Evolutionary conservation across 2,797 vertebrate genomes (phyloP).

Genomic region (Apogon talboti): DNA sequence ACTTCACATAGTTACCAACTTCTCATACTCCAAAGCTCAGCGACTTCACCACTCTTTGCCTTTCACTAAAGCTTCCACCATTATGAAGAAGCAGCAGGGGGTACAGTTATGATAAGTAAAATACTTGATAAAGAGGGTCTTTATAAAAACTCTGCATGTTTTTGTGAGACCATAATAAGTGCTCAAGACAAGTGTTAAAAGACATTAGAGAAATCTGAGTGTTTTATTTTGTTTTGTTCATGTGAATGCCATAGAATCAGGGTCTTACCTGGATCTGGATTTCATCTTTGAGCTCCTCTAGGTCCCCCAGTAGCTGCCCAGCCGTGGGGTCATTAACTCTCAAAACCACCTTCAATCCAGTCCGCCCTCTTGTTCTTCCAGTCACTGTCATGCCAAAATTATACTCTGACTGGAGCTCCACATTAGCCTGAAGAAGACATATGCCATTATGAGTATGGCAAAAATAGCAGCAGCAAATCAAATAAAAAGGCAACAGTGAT

Average conservation of each 20-base stretch:
- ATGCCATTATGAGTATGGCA: conserved; percentile 39
- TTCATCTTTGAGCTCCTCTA: conserved; percentile 82
- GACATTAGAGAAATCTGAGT: conserved; percentile 14
- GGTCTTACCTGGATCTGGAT: conserved; percentile 86
- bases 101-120: conserved; percentile 10
- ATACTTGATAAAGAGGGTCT: conserved; percentile 5
- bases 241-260: not conserved
- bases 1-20: conserved; percentile 48
- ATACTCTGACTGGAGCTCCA: conserved; percentile 87
- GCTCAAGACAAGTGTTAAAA: not conserved
- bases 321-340: conserved; percentile 63
- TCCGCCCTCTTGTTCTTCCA: conserved; percentile 81
- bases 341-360: conserved; percentile 84
- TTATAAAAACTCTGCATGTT: conserved; percentile 25
- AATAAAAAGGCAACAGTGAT: conserved; percentile 56
- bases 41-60: conserved; percentile 32
- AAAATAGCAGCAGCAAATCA: conserved; percentile 65
- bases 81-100: conserved; percentile 31
- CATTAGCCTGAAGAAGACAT: conserved; percentile 83
- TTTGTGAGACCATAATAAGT: not conserved
- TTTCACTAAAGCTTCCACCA: conserved; percentile 23
- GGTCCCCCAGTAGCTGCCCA: conserved; percentile 72
- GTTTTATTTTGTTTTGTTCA: conserved; percentile 7
- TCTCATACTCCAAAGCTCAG: conserved; percentile 45
- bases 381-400: conserved; percentile 89